These are phyloP conservation scores for Lampropteryx suffumata DNA, from an alignment of 2,888 invertebrate genomes.

Conservation along the genomic window DNA sequence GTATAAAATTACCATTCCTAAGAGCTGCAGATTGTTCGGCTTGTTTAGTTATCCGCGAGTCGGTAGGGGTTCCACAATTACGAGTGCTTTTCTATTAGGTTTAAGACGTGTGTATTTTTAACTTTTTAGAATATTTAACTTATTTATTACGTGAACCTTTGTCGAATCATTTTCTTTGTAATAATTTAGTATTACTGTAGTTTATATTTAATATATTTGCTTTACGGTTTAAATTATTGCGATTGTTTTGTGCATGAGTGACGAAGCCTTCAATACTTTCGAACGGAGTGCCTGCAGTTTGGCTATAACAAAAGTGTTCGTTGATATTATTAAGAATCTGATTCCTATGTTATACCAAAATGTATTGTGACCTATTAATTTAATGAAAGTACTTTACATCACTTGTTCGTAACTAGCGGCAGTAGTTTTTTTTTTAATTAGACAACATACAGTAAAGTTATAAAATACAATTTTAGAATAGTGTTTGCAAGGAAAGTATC, in stretches of 20 bases:
- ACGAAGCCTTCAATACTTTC: constrained; percentile 71
- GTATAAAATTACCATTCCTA: constrained; percentile 73
- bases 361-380: constrained; percentile 63
- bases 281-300: constrained; percentile 72
- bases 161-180: constrained; percentile 80
- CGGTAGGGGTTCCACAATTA: constrained; percentile 48
- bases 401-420: constrained; percentile 55
- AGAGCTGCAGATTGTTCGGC: constrained; percentile 63
- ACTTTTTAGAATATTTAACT: constrained; percentile 83
- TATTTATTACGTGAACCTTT: constrained; percentile 81
- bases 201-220: constrained; percentile 82
- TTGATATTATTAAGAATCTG: constrained; percentile 60
- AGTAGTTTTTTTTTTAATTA: constrained; percentile 67
- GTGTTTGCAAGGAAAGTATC: constrained; percentile 62
- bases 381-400: constrained; percentile 42
- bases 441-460: constrained; percentile 64
- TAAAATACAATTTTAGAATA: constrained; percentile 66
- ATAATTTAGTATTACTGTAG: constrained; percentile 80
- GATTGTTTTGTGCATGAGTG: constrained; percentile 70
- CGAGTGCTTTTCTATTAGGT: constrained; percentile 81
- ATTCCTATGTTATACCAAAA: constrained; percentile 51
- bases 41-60: constrained; percentile 50
- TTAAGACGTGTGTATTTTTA: constrained; percentile 81
- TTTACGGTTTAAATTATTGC: constrained; percentile 75
- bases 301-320: constrained; percentile 43